Evolutionary conservation across 2,888 invertebrate species (phyloP).

Genomic region (Catocala fraxini): DNA sequence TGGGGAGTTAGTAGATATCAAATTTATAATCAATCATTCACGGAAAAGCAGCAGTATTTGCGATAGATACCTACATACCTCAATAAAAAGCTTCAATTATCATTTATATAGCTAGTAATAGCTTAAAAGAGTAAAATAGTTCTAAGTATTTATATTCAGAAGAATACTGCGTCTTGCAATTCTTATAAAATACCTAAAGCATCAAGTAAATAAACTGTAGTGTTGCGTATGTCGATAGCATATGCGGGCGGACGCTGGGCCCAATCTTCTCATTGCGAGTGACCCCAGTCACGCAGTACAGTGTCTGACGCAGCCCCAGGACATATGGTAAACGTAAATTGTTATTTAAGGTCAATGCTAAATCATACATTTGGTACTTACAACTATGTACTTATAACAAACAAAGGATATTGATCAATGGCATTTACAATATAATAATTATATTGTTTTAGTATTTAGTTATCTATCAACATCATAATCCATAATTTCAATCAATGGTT

Average conservation of each 20-base stretch:
- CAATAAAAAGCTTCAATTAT: too few species aligned
- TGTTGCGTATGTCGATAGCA: conserved; percentile 42
- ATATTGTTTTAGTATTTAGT: too few species aligned
- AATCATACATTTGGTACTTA: conserved; percentile 33
- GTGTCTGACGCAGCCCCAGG: conserved; percentile 54
- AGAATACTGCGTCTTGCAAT: too few species aligned
- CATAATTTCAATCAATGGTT: too few species aligned
- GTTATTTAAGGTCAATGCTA: conserved; percentile 80
- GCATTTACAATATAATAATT: not conserved
- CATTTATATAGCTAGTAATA: too few species aligned
- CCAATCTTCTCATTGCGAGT: conserved; percentile 79
- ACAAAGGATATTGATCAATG: not conserved
- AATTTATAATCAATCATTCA: too few species aligned
- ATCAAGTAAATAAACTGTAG: conserved; percentile 29
- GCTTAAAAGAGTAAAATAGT: too few species aligned
- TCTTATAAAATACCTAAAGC: conserved; percentile 3
- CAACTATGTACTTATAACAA: not conserved
- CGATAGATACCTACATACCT: too few species aligned
- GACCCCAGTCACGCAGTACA: conserved; percentile 62
- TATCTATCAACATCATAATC: too few species aligned
- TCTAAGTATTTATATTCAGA: too few species aligned
- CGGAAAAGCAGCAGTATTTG: too few species aligned
- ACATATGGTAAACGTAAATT: conserved; percentile 73
- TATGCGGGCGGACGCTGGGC: conserved; percentile 70
- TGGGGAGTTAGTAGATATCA: too few species aligned